These are phyloP conservation scores for Scyliorhinus canicula DNA, from an alignment of 2,797 vertebrate genomes.

Conservation along the genomic window DNA sequence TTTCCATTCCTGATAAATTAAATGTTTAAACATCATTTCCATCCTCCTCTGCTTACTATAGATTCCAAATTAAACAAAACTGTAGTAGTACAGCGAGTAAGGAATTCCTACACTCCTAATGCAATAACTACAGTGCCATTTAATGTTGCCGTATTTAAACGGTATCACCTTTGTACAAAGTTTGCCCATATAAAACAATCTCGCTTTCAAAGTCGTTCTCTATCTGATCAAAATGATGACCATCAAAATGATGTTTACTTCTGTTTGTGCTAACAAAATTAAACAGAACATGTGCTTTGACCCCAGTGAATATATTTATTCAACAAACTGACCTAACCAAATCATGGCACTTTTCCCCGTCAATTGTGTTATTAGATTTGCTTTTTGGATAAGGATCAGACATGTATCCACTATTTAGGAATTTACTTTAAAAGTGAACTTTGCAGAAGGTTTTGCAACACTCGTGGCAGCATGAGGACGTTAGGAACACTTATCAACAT, in stretches of 20 bases:
- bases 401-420: neutral
- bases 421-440: neutral
- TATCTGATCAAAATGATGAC: neutral
- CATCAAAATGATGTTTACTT: neutral
- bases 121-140: neutral
- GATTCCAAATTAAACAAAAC: neutral
- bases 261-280: neutral
- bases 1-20: neutral
- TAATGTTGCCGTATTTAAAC: neutral
- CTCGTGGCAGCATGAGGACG: neutral
- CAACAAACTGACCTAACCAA: neutral
- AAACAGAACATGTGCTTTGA: neutral
- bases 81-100: neutral
- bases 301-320: neutral
- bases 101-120: neutral
- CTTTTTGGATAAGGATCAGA: neutral
- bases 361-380: neutral
- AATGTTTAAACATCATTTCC: neutral
- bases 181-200: neutral
- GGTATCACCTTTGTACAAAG: neutral
- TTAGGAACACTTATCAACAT: neutral
- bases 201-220: neutral
- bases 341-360: neutral
- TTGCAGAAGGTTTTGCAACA: neutral
- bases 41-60: neutral